Evolutionary conservation across 2,797 vertebrate species (phyloP).

Genomic region (Enteromius radiatus): DNA sequence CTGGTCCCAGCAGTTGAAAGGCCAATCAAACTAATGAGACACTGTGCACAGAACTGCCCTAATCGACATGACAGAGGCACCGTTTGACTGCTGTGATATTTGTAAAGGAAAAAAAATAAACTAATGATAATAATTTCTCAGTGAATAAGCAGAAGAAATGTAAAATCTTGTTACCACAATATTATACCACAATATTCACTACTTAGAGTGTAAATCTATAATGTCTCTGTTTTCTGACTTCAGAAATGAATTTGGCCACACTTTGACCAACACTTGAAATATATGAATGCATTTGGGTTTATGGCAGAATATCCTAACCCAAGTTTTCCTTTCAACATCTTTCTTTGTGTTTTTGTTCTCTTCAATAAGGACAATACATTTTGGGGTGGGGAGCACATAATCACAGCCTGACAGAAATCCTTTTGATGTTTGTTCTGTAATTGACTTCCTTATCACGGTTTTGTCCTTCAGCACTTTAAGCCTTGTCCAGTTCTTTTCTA

Average conservation of each 20-base stretch:
- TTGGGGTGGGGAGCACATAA: slow-evolving; percentile 13
- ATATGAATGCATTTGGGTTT: not conserved
- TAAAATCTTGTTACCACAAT: too few relatives aligned
- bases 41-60: not conserved
- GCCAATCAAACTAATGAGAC: slow-evolving; percentile 36
- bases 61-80: slow-evolving; percentile 36
- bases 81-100: slow-evolving; percentile 2
- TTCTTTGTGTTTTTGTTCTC: slow-evolving; percentile 1
- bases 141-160: slow-evolving; percentile 24
- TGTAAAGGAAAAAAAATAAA: not conserved
- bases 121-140: not conserved
- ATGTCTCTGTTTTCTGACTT: not conserved
- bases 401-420: slow-evolving; percentile 25
- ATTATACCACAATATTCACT: not conserved
- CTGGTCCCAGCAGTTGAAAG: slow-evolving; percentile 28
- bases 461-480: slow-evolving; percentile 8
- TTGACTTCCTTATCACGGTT: not conserved
- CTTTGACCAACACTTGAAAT: slow-evolving; percentile 15
- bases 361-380: slow-evolving; percentile 13
- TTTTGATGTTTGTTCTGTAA: not conserved
- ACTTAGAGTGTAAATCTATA: slow-evolving; percentile 6
- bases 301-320: too few relatives aligned
- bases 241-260: not conserved
- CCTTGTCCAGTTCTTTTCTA: not conserved
- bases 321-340: not conserved